Conservation (phyloP, 2,797 vertebrate species). For the Paratrypauchen microcephalus region DNA sequence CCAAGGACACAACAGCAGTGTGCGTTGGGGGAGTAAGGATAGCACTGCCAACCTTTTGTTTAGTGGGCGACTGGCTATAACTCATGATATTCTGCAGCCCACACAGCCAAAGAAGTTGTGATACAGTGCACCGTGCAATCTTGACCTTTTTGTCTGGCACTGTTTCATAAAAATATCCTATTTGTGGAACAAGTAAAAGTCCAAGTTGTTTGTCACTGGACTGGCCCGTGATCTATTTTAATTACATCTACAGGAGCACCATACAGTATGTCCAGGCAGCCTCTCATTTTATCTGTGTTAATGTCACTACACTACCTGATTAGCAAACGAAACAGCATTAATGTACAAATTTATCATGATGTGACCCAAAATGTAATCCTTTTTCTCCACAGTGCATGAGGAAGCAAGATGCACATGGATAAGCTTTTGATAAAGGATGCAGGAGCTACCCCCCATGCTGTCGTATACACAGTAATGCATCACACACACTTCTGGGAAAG, state of each 20-base stretch:
- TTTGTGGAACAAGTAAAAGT: background rate
- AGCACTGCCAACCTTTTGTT: constrained; percentile 6
- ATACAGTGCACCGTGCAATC: constrained; percentile 1
- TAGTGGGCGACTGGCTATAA: background rate
- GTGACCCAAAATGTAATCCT: constrained; percentile 23
- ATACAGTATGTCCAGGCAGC: constrained; percentile 1
- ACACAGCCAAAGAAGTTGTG: constrained; percentile 2
- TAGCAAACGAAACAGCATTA: constrained; percentile 30
- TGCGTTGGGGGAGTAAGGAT: background rate
- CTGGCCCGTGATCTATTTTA: constrained; percentile 38
- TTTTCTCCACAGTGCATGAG: constrained; percentile 19
- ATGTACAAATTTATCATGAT: constrained; percentile 58
- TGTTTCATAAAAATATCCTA: constrained; percentile 10
- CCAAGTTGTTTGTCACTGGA: constrained; percentile 12
- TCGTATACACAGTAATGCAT: constrained; percentile 53
- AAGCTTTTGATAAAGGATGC: constrained; percentile 60
- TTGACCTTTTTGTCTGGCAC: constrained; percentile 7
- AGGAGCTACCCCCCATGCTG: constrained; percentile 41
- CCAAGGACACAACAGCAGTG: constrained; percentile 2
- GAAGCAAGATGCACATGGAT: constrained; percentile 60
- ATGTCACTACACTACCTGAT: constrained; percentile 45
- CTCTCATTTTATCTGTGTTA: constrained; percentile 39
- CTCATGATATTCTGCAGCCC: background rate
- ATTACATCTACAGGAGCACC: constrained; percentile 25
- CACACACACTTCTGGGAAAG: constrained; percentile 67